These are phyloP conservation scores for Uria lomvia DNA, from an alignment of 2,113 vertebrate species.

Conservation along the genomic window DNA sequence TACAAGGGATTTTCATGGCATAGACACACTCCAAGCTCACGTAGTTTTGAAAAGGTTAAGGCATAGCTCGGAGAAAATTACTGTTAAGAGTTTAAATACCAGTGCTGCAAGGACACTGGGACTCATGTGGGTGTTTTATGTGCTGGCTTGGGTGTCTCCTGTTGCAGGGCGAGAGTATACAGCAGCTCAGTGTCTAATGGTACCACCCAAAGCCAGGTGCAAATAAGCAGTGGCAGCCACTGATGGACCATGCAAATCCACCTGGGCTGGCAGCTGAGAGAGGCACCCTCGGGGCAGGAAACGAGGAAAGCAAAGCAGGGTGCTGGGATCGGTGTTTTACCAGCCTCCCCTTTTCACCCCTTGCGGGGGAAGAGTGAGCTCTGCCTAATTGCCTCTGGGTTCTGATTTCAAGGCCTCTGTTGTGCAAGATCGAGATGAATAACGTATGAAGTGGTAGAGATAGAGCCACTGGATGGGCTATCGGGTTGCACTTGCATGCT, in stretches of 20 bases:
- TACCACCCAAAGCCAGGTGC: background rate
- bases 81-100: background rate
- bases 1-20: background rate
- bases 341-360: background rate
- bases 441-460: background rate
- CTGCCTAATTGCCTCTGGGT: background rate
- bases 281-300: background rate
- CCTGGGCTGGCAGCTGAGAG: background rate
- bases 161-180: background rate
- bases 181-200: background rate
- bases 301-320: background rate
- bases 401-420: background rate
- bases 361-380: background rate
- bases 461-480: background rate
- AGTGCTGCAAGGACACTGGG: background rate
- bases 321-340: background rate
- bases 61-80: background rate
- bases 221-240: background rate
- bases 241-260: background rate
- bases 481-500: background rate
- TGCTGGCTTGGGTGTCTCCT: background rate
- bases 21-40: fast-evolving
- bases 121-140: background rate
- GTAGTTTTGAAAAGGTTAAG: background rate
- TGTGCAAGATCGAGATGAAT: background rate